phyloP scores from a whole-genome alignment of 2,888 invertebrate genomes.

The Eugnorisma glareosa region DNA sequence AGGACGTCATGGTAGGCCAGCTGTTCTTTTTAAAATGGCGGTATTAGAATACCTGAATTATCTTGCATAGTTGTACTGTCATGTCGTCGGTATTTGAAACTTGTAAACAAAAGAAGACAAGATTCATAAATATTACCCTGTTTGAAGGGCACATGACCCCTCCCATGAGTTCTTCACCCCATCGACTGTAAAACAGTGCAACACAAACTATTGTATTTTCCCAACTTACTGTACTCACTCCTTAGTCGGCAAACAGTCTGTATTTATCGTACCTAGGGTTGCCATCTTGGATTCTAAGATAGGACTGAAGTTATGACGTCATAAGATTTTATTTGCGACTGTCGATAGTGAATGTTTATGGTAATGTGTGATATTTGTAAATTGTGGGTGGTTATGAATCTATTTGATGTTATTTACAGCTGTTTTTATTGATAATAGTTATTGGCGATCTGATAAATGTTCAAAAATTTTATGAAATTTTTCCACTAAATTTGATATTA shows the following conservation, averaged over 20 bases:
- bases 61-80: background rate
- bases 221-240: conserved; percentile 67
- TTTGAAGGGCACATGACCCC: conserved; percentile 5
- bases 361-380: conserved; percentile 40
- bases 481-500: background rate
- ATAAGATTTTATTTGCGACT: conserved; percentile 55
- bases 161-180: conserved; percentile 37
- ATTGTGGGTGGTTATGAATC: conserved; percentile 22
- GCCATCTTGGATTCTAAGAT: conserved; percentile 53
- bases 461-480: background rate
- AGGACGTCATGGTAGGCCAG: no score
- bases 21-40: no score
- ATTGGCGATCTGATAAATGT: conserved; percentile 15
- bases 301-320: conserved; percentile 53
- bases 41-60: no score
- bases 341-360: conserved; percentile 53
- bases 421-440: background rate
- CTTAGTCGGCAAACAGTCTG: conserved; percentile 72
- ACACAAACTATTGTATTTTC: conserved; percentile 70
- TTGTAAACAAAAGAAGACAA: background rate
- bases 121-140: background rate
- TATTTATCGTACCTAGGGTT: conserved; percentile 71
- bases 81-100: no score
- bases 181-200: conserved; percentile 58
- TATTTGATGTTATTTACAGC: conserved; percentile 22